phyloP scores from a whole-genome alignment of 2,888 invertebrate genomes.

The Chironomus tentans region DNA sequence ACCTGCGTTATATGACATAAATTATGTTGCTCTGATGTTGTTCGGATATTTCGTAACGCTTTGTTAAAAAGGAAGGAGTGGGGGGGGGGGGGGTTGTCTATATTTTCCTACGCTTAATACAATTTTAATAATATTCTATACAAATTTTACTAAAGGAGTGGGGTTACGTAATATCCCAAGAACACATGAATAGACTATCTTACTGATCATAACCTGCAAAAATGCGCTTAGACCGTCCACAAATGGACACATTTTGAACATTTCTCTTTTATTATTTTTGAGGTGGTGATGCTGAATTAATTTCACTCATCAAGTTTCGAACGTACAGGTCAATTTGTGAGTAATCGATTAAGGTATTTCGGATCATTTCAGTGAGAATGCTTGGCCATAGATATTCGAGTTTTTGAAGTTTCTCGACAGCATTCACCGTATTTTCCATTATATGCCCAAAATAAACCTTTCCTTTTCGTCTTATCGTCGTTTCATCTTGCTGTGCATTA shows the following conservation, averaged over 20 bases:
- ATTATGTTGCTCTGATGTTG: too few species aligned
- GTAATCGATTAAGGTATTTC: constrained; percentile 68
- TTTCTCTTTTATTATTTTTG: background rate
- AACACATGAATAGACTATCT: too few species aligned
- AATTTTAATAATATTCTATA: too few species aligned
- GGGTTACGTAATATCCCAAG: too few species aligned
- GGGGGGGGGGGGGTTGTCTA: too few species aligned
- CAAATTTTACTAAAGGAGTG: too few species aligned
- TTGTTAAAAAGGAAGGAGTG: too few species aligned
- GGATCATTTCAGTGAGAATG: constrained; percentile 66
- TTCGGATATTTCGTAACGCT: too few species aligned
- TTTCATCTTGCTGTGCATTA: constrained; percentile 50
- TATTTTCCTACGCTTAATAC: too few species aligned
- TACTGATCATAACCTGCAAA: too few species aligned
- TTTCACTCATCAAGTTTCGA: constrained; percentile 45
- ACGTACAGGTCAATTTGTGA: constrained; percentile 72
- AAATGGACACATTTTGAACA: background rate
- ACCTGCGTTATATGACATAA: too few species aligned
- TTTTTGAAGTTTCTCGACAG: constrained; percentile 64
- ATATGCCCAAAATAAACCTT: constrained; percentile 59
- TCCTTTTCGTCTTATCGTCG: constrained; percentile 64
- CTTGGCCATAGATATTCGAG: constrained; percentile 70
- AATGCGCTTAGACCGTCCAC: background rate
- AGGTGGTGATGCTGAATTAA: constrained; percentile 29
- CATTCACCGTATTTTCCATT: constrained; percentile 64